Percentiles rank a stretch among this genome's conserved stretches.
These are phyloP conservation scores for Spizella passerina DNA, from an alignment of 2,797 vertebrate genomes.

Conservation along the genomic window DNA sequence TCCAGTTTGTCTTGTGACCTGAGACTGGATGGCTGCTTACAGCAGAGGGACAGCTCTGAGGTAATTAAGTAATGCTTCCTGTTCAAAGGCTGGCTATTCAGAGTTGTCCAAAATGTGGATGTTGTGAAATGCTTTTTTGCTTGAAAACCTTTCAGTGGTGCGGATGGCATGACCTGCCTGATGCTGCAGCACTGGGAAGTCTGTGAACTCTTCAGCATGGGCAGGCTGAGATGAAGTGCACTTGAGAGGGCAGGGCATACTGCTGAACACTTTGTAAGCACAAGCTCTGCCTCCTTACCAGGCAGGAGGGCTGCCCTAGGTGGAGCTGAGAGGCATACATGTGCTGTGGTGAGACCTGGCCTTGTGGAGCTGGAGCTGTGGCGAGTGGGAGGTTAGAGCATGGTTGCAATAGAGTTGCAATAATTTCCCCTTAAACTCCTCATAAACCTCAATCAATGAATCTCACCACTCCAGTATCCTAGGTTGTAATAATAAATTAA, in stretches of 20 bases:
- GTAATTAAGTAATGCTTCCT: not conserved
- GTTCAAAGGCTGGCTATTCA: not conserved
- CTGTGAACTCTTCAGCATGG: not conserved
- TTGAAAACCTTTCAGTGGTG: not conserved
- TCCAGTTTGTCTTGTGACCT: not conserved
- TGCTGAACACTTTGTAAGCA: not conserved
- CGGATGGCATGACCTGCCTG: rapidly evolving
- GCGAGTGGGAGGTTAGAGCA: not conserved
- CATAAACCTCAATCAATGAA: not conserved
- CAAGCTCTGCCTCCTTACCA: not conserved
- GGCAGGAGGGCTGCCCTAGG: not conserved
- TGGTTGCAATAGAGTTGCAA: not conserved
- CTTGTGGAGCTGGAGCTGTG: not conserved
- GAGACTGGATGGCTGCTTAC: not conserved
- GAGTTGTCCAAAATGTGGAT: not conserved
- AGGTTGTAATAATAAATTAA: not conserved
- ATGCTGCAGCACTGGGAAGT: not conserved
- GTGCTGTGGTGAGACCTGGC: not conserved
- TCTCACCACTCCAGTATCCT: not conserved
- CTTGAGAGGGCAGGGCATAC: not conserved
- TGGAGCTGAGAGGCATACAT: rapidly evolving
- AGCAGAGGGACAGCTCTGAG: not conserved
- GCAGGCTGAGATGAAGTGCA: not conserved
- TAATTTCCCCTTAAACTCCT: not conserved
- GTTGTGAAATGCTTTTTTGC: not conserved